A percentile compares a stretch with the other conserved stretches of the same genome.
Conservation (phyloP, 2,888 invertebrate genomes). For the Macroteleia sp. region DNA sequence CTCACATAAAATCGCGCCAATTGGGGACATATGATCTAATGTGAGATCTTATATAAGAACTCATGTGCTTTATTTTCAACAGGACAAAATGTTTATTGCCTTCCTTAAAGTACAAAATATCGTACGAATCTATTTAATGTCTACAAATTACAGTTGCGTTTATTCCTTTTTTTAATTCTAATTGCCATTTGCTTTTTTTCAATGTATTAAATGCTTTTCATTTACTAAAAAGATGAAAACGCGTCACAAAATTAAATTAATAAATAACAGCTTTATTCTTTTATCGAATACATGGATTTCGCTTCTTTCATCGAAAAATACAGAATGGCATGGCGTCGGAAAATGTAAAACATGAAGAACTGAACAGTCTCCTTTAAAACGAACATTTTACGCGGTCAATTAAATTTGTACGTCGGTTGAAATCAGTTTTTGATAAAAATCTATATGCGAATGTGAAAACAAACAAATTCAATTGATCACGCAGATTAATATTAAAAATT, state of each 20-base stretch:
- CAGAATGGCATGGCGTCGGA: conserved; percentile 2
- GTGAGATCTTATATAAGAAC: too few relatives aligned
- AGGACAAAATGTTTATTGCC: conserved; percentile 57
- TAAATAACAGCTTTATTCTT: conserved; percentile 1
- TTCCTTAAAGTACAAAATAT: conserved; percentile 58
- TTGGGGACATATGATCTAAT: too few relatives aligned
- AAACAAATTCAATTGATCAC: background rate
- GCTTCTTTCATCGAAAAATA: conserved; percentile 13
- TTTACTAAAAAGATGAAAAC: conserved; percentile 13
- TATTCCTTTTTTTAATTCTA: conserved; percentile 26
- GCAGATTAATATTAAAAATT: background rate
- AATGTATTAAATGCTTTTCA: conserved; percentile 8
- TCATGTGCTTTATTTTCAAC: too few relatives aligned
- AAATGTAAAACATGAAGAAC: conserved; percentile 22
- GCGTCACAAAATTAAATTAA: conserved; percentile 8
- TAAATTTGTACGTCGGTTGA: too few relatives aligned
- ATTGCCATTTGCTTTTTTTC: conserved; percentile 52
- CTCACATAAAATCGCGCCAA: too few relatives aligned
- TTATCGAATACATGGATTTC: conserved; percentile 4
- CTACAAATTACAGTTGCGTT: conserved; percentile 55
- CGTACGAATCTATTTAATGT: conserved; percentile 51
- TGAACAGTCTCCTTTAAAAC: conserved; percentile 35
- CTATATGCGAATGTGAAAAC: too few relatives aligned
- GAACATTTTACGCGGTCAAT: too few relatives aligned
- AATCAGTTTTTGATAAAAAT: too few relatives aligned